Evolutionary conservation across 2,113 vertebrate genomes (phyloP), one percentile per base, ranked within the genome.

Genomic region (Lichenostomus cassidix): DNA sequence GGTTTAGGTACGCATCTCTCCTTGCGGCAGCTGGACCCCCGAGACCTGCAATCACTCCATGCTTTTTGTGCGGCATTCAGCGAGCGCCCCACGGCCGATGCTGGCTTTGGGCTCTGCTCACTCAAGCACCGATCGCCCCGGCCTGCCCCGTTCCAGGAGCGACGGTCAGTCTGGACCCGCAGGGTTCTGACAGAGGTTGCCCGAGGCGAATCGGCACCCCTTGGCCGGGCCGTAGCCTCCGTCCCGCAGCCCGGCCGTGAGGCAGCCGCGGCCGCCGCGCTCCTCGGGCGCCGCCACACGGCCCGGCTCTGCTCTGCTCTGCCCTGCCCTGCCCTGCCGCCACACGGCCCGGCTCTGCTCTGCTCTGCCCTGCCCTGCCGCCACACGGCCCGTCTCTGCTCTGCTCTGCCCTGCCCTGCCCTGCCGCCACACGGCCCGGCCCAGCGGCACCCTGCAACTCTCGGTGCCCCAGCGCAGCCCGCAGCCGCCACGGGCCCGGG

Each of bases 81-180:
- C 0, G 23, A 15, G 37, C 5, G 5, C 5, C 10, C 5, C 23
- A 5, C 0, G 5, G 49, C 56, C 47, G 4, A 37, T 1, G 31
- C 15, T 29, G 2, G 22, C 75, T 68, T 6, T 1, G 39, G 31
- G 15, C 9, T 18, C 62, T 12, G 31, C 58, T 58, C 7, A 0
- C 27, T 15, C n/a, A 6, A 5, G 37, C 1, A 18, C 42, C 29
- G 16, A 35, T 24, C 37, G 33, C 18, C 33, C 22, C 8, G 14
- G 25, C 5, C 37, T 44, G 59, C 28, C 39, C 31, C 8, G 5
- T 44, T 33, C 8, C 33, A 1, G 12, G 11, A 25, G 1, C 20
- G 7, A 18, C 35, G 7, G 50, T 15, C 88, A 39, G 10, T 1
- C 13, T 2, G 35, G 22, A 2, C 31, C 5, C 2, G 24, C 64